Conservation (phyloP, 2,888 invertebrate genomes). For the Apodemia duryi region DNA sequence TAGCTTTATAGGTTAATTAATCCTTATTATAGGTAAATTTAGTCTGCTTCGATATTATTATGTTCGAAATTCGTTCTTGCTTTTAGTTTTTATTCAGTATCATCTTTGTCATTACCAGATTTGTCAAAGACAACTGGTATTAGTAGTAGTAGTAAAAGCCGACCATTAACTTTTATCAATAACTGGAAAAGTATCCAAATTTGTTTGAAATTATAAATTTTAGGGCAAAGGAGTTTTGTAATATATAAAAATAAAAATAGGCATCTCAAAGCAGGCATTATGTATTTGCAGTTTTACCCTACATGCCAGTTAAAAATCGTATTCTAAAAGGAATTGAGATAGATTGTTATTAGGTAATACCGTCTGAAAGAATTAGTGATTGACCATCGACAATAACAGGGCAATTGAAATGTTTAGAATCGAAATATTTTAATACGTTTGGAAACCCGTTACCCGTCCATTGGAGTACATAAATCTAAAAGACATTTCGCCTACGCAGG, state of each 20-base stretch:
- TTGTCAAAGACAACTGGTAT: slow-evolving; percentile 1
- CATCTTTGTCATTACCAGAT: not conserved
- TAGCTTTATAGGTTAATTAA: not conserved
- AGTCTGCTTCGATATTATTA: not conserved
- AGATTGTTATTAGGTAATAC: not conserved
- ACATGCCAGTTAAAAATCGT: not conserved
- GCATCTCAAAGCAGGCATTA: not conserved
- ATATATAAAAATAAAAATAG: not conserved
- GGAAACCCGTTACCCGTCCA: slow-evolving; percentile 1
- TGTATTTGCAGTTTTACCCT: not conserved
- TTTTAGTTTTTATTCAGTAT: not conserved
- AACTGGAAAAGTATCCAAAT: not conserved
- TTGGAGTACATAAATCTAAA: slow-evolving; percentile 16
- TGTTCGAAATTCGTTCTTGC: not conserved
- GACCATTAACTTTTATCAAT: not conserved
- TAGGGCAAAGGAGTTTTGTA: not conserved
- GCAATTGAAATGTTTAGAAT: not conserved
- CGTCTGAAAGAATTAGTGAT: not conserved
- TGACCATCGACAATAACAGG: slow-evolving; percentile 4
- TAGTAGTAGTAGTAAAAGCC: not conserved
- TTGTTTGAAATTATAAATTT: not conserved
- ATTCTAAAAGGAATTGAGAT: not conserved
- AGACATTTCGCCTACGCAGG: slow-evolving; percentile 17
- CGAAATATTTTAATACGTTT: not conserved
- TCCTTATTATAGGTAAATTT: not conserved